A percentile compares a stretch with the other conserved stretches of the same genome.
Conservation (phyloP, 2,888 invertebrate species). For the Lydus trimaculatus region DNA sequence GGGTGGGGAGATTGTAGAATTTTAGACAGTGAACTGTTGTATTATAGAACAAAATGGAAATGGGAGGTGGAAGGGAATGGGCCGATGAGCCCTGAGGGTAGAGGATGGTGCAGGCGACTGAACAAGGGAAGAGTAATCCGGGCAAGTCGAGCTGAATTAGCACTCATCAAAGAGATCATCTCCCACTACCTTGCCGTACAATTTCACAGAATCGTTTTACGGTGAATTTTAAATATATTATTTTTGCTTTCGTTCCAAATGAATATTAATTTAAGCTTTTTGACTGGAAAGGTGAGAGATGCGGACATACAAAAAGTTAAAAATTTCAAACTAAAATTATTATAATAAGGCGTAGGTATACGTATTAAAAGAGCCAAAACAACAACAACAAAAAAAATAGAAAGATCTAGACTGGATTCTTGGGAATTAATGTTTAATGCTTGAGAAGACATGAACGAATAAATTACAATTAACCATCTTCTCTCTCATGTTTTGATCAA, state of each 20-base stretch:
- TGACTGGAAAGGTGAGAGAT: conserved; percentile 14
- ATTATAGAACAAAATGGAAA: conserved; percentile 14
- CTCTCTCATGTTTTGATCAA: conserved; percentile 19
- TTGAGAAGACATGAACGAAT: conserved; percentile 12
- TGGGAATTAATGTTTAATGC: conserved; percentile 6
- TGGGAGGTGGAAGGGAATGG: conserved; percentile 9
- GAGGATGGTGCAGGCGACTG: conserved; percentile 11
- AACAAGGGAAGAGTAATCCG: conserved; percentile 30
- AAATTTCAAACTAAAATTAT: background rate
- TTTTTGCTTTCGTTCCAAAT: conserved; percentile 42
- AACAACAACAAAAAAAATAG: background rate
- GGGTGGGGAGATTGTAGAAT: conserved; percentile 17
- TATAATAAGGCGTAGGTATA: background rate
- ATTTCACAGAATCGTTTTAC: conserved; percentile 28
- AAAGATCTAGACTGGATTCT: background rate
- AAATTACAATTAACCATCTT: conserved; percentile 30
- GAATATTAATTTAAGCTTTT: conserved; percentile 46
- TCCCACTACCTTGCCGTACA: conserved; percentile 29
- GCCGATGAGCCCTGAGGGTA: conserved; percentile 9
- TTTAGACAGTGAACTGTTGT: conserved; percentile 26
- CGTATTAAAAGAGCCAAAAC: too few relatives aligned
- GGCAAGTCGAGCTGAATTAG: conserved; percentile 42
- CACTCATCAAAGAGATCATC: conserved; percentile 45
- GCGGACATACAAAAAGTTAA: background rate
- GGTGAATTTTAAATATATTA: conserved; percentile 42